Evolutionary conservation across 2,888 invertebrate species (phyloP).

Genomic region (Aporophyla nigra): DNA sequence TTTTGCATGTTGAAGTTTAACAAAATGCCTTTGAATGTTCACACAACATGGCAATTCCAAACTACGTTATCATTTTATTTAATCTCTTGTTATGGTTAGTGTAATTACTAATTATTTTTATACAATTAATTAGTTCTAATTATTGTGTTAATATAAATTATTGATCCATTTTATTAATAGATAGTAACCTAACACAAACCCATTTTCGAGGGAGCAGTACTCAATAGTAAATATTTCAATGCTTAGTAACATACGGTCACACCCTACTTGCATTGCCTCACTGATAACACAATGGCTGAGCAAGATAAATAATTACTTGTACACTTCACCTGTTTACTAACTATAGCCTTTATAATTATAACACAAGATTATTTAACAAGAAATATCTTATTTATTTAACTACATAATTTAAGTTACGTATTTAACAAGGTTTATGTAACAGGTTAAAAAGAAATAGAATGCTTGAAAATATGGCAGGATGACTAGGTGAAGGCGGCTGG

Average conservation of each 20-base stretch:
- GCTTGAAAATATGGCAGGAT: background rate
- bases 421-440: no score
- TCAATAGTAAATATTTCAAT: constrained; percentile 49
- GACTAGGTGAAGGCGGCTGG: background rate
- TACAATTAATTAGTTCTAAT: constrained; percentile 7
- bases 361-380: constrained; percentile 33
- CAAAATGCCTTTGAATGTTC: background rate
- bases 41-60: background rate
- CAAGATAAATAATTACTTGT: constrained; percentile 64
- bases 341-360: constrained; percentile 25
- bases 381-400: background rate
- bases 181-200: background rate
- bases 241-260: constrained; percentile 55
- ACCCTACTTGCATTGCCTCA: constrained; percentile 51
- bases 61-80: constrained; percentile 24
- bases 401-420: no score
- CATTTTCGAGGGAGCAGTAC: constrained; percentile 20
- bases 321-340: constrained; percentile 51
- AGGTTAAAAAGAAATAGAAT: background rate
- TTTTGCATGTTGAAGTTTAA: background rate
- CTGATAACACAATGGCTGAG: constrained; percentile 58
- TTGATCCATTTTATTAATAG: constrained; percentile 11
- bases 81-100: constrained; percentile 12
- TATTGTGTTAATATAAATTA: background rate
- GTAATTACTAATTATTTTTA: constrained; percentile 18